A percentile compares a stretch with the other conserved stretches of the same genome.
phyloP scores from a whole-genome alignment of 30 jellyfish, hydroid and myxozoan genomes.

The Turritopsis rubra region DNA sequence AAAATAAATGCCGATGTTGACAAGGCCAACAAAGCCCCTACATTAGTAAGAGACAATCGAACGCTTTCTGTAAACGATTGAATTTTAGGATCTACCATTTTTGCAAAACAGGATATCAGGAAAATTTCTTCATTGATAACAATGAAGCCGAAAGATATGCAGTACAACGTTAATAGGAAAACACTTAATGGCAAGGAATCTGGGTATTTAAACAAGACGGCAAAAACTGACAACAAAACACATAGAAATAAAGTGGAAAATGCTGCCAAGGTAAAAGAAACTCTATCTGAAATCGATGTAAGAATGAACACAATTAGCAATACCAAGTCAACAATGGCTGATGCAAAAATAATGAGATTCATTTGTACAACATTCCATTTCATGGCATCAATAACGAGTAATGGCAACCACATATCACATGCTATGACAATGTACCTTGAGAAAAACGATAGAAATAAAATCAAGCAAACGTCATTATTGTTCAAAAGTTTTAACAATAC shows the following conservation, averaged over 20 bases:
- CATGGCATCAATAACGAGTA: no score
- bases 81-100: neutral
- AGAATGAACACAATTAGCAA: neutral
- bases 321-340: neutral
- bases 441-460: neutral
- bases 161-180: neutral
- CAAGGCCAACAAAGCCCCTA: slow-evolving; percentile 1
- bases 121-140: slow-evolving; percentile 14
- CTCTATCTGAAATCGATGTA: neutral
- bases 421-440: neutral
- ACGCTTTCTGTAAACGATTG: slow-evolving; percentile 24
- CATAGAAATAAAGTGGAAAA: neutral
- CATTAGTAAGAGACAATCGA: neutral
- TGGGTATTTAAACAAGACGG: neutral
- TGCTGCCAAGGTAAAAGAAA: neutral
- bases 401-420: slow-evolving; percentile 9
- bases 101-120: no score
- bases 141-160: slow-evolving; percentile 10
- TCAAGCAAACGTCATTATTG: neutral
- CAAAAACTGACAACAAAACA: neutral
- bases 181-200: neutral
- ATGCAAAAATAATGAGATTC: neutral
- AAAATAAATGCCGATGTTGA: slow-evolving; percentile 14
- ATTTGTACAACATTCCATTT: no score
- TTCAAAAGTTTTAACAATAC: neutral